These are phyloP conservation scores for Trypoxylon attenuatum DNA, from an alignment of 2,888 invertebrate species.

Conservation along the genomic window DNA sequence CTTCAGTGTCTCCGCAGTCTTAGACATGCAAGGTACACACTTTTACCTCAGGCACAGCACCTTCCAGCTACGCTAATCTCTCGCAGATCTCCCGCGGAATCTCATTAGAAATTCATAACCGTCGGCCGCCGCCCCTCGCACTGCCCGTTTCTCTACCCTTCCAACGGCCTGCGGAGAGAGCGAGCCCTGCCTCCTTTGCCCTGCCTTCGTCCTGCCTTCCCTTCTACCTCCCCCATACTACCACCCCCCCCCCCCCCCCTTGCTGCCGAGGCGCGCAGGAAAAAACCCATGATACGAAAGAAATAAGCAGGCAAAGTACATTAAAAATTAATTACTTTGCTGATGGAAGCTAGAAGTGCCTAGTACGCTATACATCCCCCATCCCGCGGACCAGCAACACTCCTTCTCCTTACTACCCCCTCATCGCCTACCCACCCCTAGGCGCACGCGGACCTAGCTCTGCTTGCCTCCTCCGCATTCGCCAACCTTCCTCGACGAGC, in stretches of 20 bases:
- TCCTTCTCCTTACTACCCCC: constrained; percentile 2
- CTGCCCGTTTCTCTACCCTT: too few species aligned
- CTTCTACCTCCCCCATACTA: too few species aligned
- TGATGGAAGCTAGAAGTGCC: constrained; percentile 74
- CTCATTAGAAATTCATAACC: constrained; percentile 75
- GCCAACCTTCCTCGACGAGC: constrained; percentile 37
- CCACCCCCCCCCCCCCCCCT: constrained; percentile 15
- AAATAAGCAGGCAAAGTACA: constrained; percentile 75
- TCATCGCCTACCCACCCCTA: constrained; percentile 10
- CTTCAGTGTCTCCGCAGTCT: constrained; percentile 55
- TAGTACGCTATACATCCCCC: constrained; percentile 58
- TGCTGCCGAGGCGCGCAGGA: constrained; percentile 46
- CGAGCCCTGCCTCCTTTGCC: too few species aligned
- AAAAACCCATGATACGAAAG: constrained; percentile 72
- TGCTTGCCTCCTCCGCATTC: constrained; percentile 34
- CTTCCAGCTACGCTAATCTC: constrained; percentile 69
- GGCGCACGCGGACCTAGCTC: constrained; percentile 12
- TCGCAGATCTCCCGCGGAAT: constrained; percentile 73
- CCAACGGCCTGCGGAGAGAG: too few species aligned
- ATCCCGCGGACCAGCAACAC: constrained; percentile 12
- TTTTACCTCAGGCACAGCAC: constrained; percentile 59
- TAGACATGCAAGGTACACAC: constrained; percentile 68
- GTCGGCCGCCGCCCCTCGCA: constrained; percentile 58
- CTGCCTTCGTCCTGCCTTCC: too few species aligned
- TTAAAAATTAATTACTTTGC: constrained; percentile 75